These are phyloP conservation scores for Babylonia areolata DNA, from an alignment of 1,140 invertebrate genomes.

Conservation along the genomic window DNA sequence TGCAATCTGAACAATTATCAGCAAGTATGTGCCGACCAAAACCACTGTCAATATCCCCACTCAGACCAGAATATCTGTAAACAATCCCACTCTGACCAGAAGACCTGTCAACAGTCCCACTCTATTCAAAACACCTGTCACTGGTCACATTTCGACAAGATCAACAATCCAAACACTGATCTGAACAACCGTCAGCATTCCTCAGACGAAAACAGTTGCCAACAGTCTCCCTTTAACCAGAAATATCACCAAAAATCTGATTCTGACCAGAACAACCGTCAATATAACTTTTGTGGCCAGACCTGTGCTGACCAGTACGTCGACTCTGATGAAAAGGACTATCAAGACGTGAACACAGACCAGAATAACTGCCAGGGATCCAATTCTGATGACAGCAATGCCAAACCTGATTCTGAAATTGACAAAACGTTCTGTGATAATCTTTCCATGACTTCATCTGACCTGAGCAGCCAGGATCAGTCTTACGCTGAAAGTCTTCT, in stretches of 20 bases:
- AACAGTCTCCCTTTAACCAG: not conserved
- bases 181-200: too few species aligned
- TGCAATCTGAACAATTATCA: not conserved
- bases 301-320: too few species aligned
- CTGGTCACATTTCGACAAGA: not conserved
- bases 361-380: too few species aligned
- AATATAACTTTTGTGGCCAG: not conserved
- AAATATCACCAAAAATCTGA: not conserved
- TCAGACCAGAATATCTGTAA: not conserved
- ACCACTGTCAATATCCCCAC: not conserved
- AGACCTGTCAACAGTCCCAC: not conserved
- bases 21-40: not conserved
- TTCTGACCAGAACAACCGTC: not conserved
- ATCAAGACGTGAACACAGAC: not conserved
- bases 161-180: too few species aligned
- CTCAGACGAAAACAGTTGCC: not conserved
- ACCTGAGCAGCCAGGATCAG: too few species aligned
- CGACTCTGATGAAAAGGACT: not conserved
- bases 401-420: too few species aligned
- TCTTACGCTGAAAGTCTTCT: too few species aligned
- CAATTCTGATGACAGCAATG: too few species aligned
- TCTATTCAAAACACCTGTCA: not conserved
- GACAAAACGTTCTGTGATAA: too few species aligned
- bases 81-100: not conserved
- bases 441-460: too few species aligned